Conservation (phyloP, 1,140 invertebrate species). For the Drosophila saltans region DNA sequence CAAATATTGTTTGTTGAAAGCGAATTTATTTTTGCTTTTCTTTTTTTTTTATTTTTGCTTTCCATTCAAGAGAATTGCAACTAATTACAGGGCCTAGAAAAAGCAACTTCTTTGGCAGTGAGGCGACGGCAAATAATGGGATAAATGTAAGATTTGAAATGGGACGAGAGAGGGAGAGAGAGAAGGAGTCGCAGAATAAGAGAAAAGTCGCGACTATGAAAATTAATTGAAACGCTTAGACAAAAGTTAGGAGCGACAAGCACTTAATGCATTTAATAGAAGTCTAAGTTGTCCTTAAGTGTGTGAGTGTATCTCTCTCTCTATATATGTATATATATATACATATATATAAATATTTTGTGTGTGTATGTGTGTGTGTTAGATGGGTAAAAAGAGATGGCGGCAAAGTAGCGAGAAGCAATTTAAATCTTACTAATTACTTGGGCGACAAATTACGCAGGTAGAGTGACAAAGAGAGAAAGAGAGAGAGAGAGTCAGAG, state of each 20-base stretch:
- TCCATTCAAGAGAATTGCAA: constrained; percentile 18
- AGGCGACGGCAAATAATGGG: background rate
- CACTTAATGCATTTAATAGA: constrained; percentile 80
- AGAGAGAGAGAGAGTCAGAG: background rate
- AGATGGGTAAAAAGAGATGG: background rate
- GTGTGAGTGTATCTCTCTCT: background rate
- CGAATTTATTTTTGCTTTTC: constrained; percentile 24
- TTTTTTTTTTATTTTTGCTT: background rate
- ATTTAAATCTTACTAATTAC: constrained; percentile 83
- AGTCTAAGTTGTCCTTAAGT: constrained; percentile 57
- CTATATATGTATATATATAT: background rate
- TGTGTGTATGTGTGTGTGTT: constrained; percentile 1
- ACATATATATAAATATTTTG: background rate
- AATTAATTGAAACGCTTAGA: constrained; percentile 80
- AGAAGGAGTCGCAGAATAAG: constrained; percentile 4
- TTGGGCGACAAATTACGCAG: constrained; percentile 81
- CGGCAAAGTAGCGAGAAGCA: constrained; percentile 60
- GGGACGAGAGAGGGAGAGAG: background rate
- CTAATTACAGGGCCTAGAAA: constrained; percentile 52
- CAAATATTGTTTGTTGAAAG: constrained; percentile 45
- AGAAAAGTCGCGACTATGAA: constrained; percentile 58
- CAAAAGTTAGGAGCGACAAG: constrained; percentile 68
- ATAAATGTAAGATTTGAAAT: background rate
- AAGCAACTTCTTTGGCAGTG: background rate
- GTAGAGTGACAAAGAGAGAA: constrained; percentile 15